These are phyloP conservation scores for Hormiphora californensis DNA, from an alignment of 37 sponge, comb jelly and placozoan genomes.

Conservation along the genomic window DNA sequence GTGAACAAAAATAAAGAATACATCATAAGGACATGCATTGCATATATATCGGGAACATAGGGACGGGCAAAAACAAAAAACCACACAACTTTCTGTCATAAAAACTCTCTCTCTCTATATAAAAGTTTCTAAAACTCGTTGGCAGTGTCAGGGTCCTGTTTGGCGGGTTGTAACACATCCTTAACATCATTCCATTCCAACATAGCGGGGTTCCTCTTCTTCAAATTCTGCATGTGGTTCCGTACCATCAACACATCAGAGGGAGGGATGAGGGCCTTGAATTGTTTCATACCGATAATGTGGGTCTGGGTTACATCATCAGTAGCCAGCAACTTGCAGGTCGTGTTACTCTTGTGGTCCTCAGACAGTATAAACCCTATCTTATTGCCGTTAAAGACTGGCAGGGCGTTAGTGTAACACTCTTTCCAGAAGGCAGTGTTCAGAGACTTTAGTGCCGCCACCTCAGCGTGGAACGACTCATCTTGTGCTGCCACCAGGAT, in stretches of 20 bases:
- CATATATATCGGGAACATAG: too few relatives aligned
- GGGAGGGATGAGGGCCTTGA: background rate
- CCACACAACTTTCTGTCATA: too few relatives aligned
- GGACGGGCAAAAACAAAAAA: too few relatives aligned
- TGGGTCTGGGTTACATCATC: conserved; percentile 31
- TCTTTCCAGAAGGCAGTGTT: background rate
- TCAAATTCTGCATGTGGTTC: conserved; percentile 39
- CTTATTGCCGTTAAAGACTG: conserved; percentile 3
- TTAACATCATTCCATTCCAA: conserved; percentile 5
- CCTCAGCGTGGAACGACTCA: background rate
- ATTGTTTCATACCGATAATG: conserved; percentile 23
- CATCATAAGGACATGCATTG: too few relatives aligned
- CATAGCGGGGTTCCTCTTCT: conserved; percentile 8
- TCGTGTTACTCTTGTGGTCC: background rate
- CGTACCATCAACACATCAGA: conserved; percentile 18
- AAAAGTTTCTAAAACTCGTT: too few relatives aligned
- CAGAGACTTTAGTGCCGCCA: background rate
- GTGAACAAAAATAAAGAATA: too few relatives aligned
- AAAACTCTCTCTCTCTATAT: too few relatives aligned
- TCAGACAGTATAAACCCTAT: background rate
- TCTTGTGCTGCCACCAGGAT: background rate
- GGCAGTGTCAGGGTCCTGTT: too few relatives aligned
- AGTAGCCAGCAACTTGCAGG: background rate
- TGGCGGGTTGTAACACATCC: background rate
- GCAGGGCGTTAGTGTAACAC: background rate